Evolutionary conservation across 2,113 vertebrate genomes (phyloP).

Genomic region (Pterophyllum scalare): DNA sequence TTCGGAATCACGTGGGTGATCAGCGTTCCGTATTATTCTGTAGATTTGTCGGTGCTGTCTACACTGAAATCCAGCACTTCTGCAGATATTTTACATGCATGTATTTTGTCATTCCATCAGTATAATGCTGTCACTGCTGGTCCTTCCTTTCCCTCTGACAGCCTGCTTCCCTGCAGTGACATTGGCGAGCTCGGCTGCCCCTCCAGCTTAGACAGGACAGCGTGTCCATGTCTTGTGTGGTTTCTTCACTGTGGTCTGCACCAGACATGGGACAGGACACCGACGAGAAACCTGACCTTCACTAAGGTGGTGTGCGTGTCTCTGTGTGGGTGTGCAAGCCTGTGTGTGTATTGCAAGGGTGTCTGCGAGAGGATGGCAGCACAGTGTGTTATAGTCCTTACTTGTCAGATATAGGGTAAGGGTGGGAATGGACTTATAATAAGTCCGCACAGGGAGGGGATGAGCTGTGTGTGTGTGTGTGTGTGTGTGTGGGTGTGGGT

Average conservation of each 20-base stretch:
- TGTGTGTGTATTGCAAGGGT: conserved; percentile 9
- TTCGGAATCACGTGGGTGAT: accelerated
- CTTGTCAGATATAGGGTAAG: conserved; percentile 39
- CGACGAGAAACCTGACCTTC: conserved; percentile 59
- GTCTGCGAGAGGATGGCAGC: conserved; percentile 9
- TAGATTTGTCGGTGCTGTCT: background rate
- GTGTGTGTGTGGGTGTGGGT: conserved; percentile 15
- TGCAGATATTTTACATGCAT: background rate
- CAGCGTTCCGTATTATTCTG: background rate
- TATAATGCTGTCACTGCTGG: conserved; percentile 5
- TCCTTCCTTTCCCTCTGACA: conserved; percentile 24
- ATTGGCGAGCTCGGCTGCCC: conserved; percentile 22
- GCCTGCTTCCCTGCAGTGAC: conserved; percentile 34
- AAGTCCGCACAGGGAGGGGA: conserved; percentile 21
- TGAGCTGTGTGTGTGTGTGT: conserved; percentile 2
- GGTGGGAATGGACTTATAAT: conserved; percentile 43
- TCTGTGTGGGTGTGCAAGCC: conserved; percentile 5
- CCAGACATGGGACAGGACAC: conserved; percentile 50
- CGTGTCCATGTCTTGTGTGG: conserved; percentile 38
- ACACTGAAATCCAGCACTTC: background rate
- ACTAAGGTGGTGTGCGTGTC: conserved; percentile 27
- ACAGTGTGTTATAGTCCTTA: conserved; percentile 30
- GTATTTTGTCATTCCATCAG: background rate
- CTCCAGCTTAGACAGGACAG: conserved; percentile 36
- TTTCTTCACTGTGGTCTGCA: conserved; percentile 40